These are phyloP conservation scores for Lycia hirtaria DNA, from an alignment of 2,888 invertebrate genomes.

Conservation along the genomic window DNA sequence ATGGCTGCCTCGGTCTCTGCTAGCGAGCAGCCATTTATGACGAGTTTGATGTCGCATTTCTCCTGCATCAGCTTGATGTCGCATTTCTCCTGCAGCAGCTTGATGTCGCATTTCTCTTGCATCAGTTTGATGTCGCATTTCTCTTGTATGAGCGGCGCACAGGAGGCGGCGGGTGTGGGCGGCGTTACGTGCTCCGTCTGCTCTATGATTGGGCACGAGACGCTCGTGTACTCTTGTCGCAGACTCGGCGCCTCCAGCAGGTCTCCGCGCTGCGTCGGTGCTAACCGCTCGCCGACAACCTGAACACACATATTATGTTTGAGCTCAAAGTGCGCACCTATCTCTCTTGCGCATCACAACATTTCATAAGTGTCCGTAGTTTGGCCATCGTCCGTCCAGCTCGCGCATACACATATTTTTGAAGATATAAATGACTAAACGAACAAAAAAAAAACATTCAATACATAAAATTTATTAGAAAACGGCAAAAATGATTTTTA, in stretches of 20 bases:
- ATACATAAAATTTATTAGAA: too few relatives aligned
- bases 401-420: too few relatives aligned
- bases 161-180: conserved; percentile 33
- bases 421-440: too few relatives aligned
- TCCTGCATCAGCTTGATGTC: conserved; percentile 58
- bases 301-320: conserved; percentile 54
- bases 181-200: conserved; percentile 57
- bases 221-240: conserved; percentile 83
- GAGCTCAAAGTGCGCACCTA: too few relatives aligned
- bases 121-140: conserved; percentile 52
- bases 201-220: conserved; percentile 91
- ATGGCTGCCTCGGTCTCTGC: conserved; percentile 67
- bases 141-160: conserved; percentile 39
- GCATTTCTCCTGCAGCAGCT: conserved; percentile 58
- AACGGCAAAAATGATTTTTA: too few relatives aligned
- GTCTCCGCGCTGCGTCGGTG: conserved; percentile 77
- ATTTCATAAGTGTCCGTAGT: too few relatives aligned
- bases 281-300: conserved; percentile 86
- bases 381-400: too few relatives aligned
- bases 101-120: conserved; percentile 37
- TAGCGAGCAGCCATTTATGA: conserved; percentile 71
- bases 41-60: conserved; percentile 69
- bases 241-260: conserved; percentile 79
- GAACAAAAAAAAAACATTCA: too few relatives aligned
- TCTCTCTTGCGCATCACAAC: neutral